Percentiles rank a stretch among this genome's conserved stretches.
phyloP scores from a whole-genome alignment of 2,888 invertebrate genomes.

The Acanthosepion lycidas region DNA sequence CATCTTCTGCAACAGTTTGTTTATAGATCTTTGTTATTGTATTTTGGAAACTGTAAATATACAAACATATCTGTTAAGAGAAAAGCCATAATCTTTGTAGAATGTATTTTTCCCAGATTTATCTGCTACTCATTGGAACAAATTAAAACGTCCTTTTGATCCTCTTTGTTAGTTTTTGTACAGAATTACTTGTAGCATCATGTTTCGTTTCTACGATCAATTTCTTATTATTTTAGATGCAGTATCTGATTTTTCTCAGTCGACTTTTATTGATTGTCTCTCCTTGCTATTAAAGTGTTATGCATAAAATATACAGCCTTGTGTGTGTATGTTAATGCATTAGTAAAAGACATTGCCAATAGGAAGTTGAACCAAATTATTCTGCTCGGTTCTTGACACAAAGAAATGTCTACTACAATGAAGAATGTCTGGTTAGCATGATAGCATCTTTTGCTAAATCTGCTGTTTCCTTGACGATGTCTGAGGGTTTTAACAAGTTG shows the following conservation, averaged over 20 bases:
- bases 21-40: neutral
- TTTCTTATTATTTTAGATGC: neutral
- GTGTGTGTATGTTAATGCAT: neutral
- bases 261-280: neutral
- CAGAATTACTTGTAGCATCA: neutral
- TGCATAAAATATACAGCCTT: neutral
- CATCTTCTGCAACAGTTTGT: neutral
- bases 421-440: too few species aligned
- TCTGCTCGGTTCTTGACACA: neutral
- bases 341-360: neutral
- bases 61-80: neutral
- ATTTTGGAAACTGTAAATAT: neutral
- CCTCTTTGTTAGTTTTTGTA: neutral
- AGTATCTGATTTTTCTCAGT: neutral
- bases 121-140: neutral
- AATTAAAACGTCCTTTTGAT: neutral
- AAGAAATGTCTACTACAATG: too few species aligned
- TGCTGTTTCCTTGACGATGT: neutral
- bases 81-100: neutral
- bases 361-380: neutral
- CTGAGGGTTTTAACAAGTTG: neutral
- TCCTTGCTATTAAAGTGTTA: neutral
- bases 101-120: neutral
- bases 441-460: too few species aligned
- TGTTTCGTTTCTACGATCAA: neutral